Evolutionary conservation across 2,888 invertebrate genomes (phyloP).

Genomic region (Brachynemurus nebulosus): DNA sequence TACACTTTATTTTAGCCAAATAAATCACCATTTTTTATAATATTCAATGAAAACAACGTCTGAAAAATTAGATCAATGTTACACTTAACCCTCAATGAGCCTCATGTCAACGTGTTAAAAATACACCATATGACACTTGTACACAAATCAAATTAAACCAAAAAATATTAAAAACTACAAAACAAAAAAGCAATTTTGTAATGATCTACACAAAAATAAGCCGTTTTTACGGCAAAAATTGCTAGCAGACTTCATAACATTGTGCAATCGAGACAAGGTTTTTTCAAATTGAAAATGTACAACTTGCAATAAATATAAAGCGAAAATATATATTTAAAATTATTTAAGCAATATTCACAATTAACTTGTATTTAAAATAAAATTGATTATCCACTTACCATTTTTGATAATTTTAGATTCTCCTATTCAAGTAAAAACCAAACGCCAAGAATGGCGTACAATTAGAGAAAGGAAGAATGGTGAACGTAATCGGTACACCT

Average conservation of each 20-base stretch:
- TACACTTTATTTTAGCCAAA: neutral
- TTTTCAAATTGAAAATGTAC: too few species aligned
- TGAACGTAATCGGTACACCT: conserved; percentile 3
- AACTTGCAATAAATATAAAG: too few species aligned
- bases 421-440: conserved; percentile 54
- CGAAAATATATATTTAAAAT: too few species aligned
- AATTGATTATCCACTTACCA: conserved; percentile 43
- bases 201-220: too few species aligned
- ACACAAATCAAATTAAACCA: too few species aligned
- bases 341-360: neutral
- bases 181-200: too few species aligned
- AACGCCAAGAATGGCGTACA: conserved; percentile 83
- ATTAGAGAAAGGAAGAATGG: conserved; percentile 49
- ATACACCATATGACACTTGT: conserved; percentile 1
- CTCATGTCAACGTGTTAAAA: conserved; percentile 2
- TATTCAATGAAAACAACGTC: too few species aligned
- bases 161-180: too few species aligned
- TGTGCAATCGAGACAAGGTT: too few species aligned
- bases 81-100: neutral
- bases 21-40: too few species aligned
- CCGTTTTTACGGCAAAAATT: too few species aligned
- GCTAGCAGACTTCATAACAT: conserved; percentile 27
- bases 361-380: neutral
- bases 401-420: conserved; percentile 75
- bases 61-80: neutral